Percentiles rank a stretch among this genome's conserved stretches.
These are phyloP conservation scores for Sitodiplosis mosellana DNA, from an alignment of 1,140 invertebrate genomes.

Conservation along the genomic window DNA sequence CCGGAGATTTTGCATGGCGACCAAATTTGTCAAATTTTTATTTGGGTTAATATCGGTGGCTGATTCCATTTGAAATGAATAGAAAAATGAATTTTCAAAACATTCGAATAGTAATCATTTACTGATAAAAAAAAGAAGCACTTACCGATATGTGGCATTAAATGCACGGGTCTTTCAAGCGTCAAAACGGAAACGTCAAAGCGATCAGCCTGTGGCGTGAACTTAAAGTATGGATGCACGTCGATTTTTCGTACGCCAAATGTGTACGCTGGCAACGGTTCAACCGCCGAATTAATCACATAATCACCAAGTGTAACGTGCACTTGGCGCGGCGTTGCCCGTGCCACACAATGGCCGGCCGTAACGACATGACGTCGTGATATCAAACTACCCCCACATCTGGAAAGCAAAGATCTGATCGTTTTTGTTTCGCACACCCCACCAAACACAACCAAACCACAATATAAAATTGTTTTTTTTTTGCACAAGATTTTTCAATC, in stretches of 20 bases:
- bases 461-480: not conserved
- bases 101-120: no score
- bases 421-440: not conserved
- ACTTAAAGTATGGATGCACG: slow-evolving; percentile 88
- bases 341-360: slow-evolving; percentile 89
- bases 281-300: slow-evolving; percentile 79
- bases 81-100: no score
- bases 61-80: no score
- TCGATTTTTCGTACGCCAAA: slow-evolving; percentile 75
- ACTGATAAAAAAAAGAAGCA: no score
- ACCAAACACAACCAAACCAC: not conserved
- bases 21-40: no score
- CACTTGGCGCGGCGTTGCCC: slow-evolving; percentile 71
- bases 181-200: slow-evolving; percentile 85
- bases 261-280: slow-evolving; percentile 74
- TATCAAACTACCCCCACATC: slow-evolving; percentile 87
- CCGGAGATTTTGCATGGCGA: no score
- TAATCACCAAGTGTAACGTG: slow-evolving; percentile 86
- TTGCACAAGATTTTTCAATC: no score
- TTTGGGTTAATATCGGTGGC: no score
- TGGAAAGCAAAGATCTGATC: slow-evolving; percentile 27
- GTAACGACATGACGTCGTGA: slow-evolving; percentile 85
- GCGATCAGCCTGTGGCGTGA: slow-evolving; percentile 75
- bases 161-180: slow-evolving; percentile 69
- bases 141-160: slow-evolving; percentile 71